A percentile compares a stretch with the other conserved stretches of the same genome.
Evolutionary conservation across 2,888 invertebrate species (phyloP).

Genomic region (Rapana venosa): DNA sequence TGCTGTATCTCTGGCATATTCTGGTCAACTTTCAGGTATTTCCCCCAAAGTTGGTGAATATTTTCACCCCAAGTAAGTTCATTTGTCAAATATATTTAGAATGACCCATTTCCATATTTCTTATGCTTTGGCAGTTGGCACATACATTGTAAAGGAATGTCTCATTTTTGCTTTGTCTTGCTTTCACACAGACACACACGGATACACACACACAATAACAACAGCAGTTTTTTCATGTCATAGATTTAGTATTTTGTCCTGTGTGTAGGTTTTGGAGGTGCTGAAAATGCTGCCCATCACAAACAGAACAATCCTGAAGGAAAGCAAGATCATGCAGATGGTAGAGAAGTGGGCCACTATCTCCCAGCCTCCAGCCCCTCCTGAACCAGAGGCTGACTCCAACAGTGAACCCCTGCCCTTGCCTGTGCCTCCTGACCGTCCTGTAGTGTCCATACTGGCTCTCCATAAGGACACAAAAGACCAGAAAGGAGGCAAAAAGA

Average conservation of each 20-base stretch:
- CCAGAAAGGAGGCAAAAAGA: conserved; percentile 60
- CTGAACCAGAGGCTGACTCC: conserved; percentile 47
- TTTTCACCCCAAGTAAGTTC: too few species aligned
- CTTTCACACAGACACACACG: not conserved
- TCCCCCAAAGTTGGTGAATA: too few species aligned
- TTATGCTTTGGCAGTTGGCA: too few species aligned
- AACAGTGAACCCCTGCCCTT: conserved; percentile 41
- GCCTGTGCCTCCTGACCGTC: conserved; percentile 53
- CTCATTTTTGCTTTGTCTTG: not conserved
- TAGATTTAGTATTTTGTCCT: not conserved
- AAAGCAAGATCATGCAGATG: conserved; percentile 91
- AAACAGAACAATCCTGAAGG: conserved; percentile 94
- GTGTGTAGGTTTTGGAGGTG: conserved; percentile 85
- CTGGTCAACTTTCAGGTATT: too few species aligned
- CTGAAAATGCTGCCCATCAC: conserved; percentile 92
- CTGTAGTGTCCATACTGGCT: conserved; percentile 65
- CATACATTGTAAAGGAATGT: too few species aligned
- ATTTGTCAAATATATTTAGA: too few species aligned
- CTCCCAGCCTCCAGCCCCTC: conserved; percentile 40
- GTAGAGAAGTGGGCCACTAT: conserved; percentile 89
- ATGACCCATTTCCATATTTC: too few species aligned
- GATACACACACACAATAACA: too few species aligned
- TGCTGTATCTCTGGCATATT: too few species aligned
- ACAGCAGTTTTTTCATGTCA: not conserved
- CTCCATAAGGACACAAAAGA: conserved; percentile 56